phyloP scores from a whole-genome alignment of 2,797 vertebrate genomes.

The Phoeniculus purpureus region DNA sequence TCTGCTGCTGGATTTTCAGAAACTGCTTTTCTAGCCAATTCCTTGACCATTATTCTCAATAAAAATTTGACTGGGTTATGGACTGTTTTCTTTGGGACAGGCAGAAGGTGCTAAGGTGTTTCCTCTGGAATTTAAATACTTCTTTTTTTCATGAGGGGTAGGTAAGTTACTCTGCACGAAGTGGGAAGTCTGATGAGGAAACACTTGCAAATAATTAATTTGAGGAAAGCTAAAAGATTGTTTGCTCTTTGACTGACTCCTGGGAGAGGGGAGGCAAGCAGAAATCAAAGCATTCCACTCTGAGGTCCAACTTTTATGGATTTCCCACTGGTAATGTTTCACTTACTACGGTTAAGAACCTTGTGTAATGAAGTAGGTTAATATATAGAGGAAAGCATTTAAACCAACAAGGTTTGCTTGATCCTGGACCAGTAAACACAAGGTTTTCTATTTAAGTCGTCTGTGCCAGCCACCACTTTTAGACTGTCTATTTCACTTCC shows the following conservation, averaged over 20 bases:
- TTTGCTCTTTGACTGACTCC: conserved; percentile 44
- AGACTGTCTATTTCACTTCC: conserved; percentile 28
- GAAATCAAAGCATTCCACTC: conserved; percentile 14
- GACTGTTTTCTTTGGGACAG: conserved; percentile 73
- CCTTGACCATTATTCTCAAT: conserved; percentile 73
- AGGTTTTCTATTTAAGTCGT: conserved; percentile 34
- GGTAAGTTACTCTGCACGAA: conserved; percentile 40
- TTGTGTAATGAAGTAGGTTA: conserved; percentile 15
- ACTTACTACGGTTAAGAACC: neutral
- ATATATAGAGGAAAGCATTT: neutral
- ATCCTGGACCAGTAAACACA: conserved; percentile 35
- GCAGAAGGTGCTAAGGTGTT: conserved; percentile 65
- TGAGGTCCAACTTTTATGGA: conserved; percentile 28
- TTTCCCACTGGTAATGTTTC: conserved; percentile 45
- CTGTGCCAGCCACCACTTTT: neutral
- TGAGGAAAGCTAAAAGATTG: conserved; percentile 5
- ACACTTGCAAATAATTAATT: conserved; percentile 46
- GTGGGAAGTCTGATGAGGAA: conserved; percentile 44
- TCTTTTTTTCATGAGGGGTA: neutral
- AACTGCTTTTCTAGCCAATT: conserved; percentile 73
- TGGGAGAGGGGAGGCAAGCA: conserved; percentile 16
- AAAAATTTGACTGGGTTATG: conserved; percentile 72
- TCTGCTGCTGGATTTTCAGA: conserved; percentile 71
- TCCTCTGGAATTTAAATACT: conserved; percentile 64
- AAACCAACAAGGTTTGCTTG: conserved; percentile 13